phyloP scores from a whole-genome alignment of 2,888 invertebrate genomes.

The Melipona beecheii region DNA sequence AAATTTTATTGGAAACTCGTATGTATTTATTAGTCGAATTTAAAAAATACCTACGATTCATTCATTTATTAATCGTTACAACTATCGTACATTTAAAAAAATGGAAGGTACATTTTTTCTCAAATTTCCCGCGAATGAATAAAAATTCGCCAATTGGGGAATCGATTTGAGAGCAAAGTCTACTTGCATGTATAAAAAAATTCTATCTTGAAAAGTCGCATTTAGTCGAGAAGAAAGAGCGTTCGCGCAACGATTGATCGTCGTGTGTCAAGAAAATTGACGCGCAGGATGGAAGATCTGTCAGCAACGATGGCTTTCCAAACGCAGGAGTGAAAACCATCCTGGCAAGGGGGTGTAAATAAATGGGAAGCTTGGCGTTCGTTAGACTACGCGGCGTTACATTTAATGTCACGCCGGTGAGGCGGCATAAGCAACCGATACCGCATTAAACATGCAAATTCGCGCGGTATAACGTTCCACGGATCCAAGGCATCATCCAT shows the following conservation, averaged over 20 bases:
- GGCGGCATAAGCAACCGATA: constrained; percentile 73
- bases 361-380: constrained; percentile 33
- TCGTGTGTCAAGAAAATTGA: neutral
- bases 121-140: no score
- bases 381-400: constrained; percentile 53
- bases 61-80: no score
- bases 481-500: constrained; percentile 67
- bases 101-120: no score
- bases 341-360: constrained; percentile 9
- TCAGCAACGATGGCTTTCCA: neutral
- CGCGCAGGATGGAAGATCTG: constrained; percentile 27
- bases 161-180: no score
- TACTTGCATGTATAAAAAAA: neutral
- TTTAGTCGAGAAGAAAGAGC: neutral
- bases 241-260: neutral
- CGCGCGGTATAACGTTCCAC: constrained; percentile 74
- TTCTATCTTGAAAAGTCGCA: neutral
- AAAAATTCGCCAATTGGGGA: no score
- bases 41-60: no score
- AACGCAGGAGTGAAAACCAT: constrained; percentile 10
- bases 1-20: no score
- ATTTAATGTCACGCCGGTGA: constrained; percentile 72
- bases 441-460: constrained; percentile 80
- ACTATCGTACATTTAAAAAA: no score
- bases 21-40: no score